Evolutionary conservation across 2,888 invertebrate genomes (phyloP), one percentile per base, ranked within the genome.

Genomic region (Rotaria sp.): DNA sequence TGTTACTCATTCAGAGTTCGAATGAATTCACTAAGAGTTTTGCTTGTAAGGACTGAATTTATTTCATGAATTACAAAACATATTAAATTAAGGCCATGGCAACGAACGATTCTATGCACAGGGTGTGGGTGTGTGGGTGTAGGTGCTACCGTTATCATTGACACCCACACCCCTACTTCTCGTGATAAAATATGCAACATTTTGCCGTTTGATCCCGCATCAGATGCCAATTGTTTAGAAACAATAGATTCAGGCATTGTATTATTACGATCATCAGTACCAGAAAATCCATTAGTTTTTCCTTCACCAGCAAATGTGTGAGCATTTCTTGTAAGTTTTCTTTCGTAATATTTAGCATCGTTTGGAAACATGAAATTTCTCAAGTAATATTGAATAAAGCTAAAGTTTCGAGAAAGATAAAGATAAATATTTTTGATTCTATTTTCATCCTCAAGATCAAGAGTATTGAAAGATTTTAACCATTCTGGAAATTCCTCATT

Each of bases 211-310:
- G 74, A 35, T 74, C 74, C 74, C 21, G 4, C 10, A 35, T 74
- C 38, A 35, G 38, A 38, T 38, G 35, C 18, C 3, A 74, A 38
- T 74, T 1, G 18, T 38, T 74, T 35, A 35, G 74, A 21, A 74
- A 74, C 26, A 74, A 74, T 38, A 38, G 74, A 74, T 74, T 74
- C 74, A 74, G 74, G 74, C 21, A 74, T 74, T 7, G 74, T 38
- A 74, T 74, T 35, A 74, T 74, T 74, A 74, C 38, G 38, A 74
- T 74, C 74, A 74, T 35, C 38, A 74, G 74, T 74, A 38, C 38
- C 74, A 30, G 74, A 74, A 74, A 74, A 74, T 38, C 74, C 74
- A 4, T 38, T 74, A 8, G 38, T 74, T 74, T 74, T 38, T 38
- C 74, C 74, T 74, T 30, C 74, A 74, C 74, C 74, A 11, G 74